phyloP scores from a whole-genome alignment of 2,888 invertebrate species.

The Amphimallon solstitiale region DNA sequence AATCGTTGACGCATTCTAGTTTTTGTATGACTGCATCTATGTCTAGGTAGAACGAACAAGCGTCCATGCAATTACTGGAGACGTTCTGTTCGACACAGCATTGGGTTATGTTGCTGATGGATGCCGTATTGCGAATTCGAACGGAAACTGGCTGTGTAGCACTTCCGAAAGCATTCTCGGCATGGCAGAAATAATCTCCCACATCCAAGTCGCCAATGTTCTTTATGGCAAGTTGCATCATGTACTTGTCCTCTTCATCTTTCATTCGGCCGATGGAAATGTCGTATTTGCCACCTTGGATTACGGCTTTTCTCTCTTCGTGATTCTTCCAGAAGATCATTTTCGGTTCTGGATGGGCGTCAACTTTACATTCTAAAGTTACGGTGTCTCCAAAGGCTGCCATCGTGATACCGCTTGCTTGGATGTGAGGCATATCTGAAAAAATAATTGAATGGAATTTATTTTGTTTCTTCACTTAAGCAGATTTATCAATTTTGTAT shows the following conservation, averaged over 20 bases:
- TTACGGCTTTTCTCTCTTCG: constrained; percentile 77
- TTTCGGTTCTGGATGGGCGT: constrained; percentile 82
- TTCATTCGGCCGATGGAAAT: constrained; percentile 70
- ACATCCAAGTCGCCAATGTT: constrained; percentile 76
- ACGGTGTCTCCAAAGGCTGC: constrained; percentile 81
- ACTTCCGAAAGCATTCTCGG: constrained; percentile 84
- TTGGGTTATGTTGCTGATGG: constrained; percentile 77
- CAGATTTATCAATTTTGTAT: too few species aligned
- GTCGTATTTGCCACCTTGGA: constrained; percentile 79
- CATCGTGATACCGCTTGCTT: constrained; percentile 81
- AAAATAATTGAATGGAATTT: too few species aligned
- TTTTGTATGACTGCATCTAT: constrained; percentile 84
- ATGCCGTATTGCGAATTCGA: constrained; percentile 71
- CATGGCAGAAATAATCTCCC: constrained; percentile 86
- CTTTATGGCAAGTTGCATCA: constrained; percentile 79
- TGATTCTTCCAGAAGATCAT: constrained; percentile 86
- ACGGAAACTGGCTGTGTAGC: constrained; percentile 79
- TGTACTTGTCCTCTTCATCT: constrained; percentile 75
- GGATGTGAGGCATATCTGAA: constrained; percentile 79
- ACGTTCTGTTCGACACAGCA: constrained; percentile 87
- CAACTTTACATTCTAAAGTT: constrained; percentile 80
- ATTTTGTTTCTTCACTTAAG: too few species aligned
- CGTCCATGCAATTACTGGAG: constrained; percentile 80
- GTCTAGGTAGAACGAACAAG: constrained; percentile 85
- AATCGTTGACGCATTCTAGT: constrained; percentile 83